Evolutionary conservation across 2,797 vertebrate genomes (phyloP), one percentile per base, ranked within the genome.

Genomic region (Micropoecilia bifurca): DNA sequence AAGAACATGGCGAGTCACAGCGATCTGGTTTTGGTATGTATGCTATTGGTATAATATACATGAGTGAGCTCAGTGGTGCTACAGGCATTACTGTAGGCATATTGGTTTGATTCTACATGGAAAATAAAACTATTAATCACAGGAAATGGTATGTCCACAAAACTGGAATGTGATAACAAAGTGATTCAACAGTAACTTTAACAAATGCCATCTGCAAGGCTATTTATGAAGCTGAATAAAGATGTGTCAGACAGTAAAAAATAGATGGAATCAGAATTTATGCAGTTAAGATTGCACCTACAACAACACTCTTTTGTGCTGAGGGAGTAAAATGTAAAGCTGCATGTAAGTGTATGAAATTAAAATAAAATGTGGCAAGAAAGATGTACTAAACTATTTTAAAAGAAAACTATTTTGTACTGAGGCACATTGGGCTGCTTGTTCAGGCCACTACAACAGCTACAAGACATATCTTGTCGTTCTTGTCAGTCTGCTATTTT

Each of bases 141-240:
- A 90, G 85, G 76, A 74, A 81, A 74, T 81, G 86, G 83, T 85
- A 89, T 30, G 87, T 80, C 87, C 68, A 74, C 77, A 77, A 90
- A 87, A 69, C 76, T 83, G 63, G 46, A 77, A 79, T 75, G 87
- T 68, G 77, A 14, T 82, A 82, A 69, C 77, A 85, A 80, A 88
- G 87, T 57, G 45, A 80, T 69, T 41, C 20, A 68, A 68, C 80
- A 66, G 2, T 55, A 63, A 78, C 71, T 84, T 88, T 90, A 89
- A 92, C 85, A 68, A 85, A 88, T 77, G 84, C 85, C 86, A 90
- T 88, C 85, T 91, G 89, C 75, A 45, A 82, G 72, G 74, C 82
- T 84, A 77, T 69, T 33, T 53, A 80, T 87, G 75, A 75, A 86
- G 74, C 74, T 77, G 78, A 68, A 76, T 41, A 77, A 73, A 43